phyloP scores from a whole-genome alignment of 2,113 vertebrate species.

The Talpa occidentalis region DNA sequence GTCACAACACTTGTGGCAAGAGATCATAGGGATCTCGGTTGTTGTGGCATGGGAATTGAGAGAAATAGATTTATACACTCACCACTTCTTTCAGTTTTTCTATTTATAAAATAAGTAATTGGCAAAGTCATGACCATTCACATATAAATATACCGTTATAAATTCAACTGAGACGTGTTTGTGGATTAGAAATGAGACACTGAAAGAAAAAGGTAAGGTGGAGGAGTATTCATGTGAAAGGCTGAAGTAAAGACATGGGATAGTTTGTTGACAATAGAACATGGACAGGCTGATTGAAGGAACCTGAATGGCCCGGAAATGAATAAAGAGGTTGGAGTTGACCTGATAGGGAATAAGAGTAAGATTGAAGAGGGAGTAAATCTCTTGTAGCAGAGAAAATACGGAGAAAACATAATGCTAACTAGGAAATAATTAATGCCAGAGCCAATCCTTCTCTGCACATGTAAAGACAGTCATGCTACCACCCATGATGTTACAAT shows the following conservation, averaged over 20 bases:
- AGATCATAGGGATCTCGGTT: background rate
- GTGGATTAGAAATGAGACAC: slow-evolving; percentile 44
- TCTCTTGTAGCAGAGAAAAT: background rate
- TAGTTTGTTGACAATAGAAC: slow-evolving; percentile 8
- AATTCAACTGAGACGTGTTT: slow-evolving; percentile 2
- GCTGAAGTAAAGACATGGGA: background rate
- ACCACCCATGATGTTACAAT: background rate
- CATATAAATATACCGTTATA: background rate
- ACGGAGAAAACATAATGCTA: background rate
- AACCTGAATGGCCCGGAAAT: background rate
- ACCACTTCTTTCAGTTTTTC: background rate
- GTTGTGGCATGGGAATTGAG: background rate
- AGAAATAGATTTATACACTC: slow-evolving; percentile 50
- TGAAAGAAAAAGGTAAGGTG: background rate
- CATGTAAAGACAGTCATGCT: background rate
- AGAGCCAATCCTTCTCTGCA: background rate
- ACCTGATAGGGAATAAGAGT: background rate
- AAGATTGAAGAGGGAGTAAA: background rate
- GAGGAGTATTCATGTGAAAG: background rate
- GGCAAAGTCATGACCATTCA: slow-evolving; percentile 21
- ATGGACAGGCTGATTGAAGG: background rate
- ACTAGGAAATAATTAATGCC: background rate
- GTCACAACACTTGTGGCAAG: background rate
- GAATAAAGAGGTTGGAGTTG: slow-evolving; percentile 27
- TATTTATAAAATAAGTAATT: slow-evolving; percentile 48